These are phyloP conservation scores for Euproctis similis DNA, from an alignment of 2,888 invertebrate genomes.

Conservation along the genomic window DNA sequence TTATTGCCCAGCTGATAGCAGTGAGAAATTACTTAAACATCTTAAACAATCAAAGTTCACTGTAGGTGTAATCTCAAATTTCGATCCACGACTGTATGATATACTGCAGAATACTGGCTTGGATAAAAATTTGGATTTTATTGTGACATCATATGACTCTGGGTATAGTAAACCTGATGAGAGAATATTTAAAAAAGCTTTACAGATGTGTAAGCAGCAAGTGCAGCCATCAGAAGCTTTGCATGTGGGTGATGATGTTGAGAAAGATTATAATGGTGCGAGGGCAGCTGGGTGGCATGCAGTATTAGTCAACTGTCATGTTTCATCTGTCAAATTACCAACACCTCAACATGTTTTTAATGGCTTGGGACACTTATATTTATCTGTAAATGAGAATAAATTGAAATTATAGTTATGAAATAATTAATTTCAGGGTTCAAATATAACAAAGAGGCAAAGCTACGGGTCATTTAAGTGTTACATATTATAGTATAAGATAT, in stretches of 20 bases:
- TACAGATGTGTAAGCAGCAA: conserved; percentile 54
- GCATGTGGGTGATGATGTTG: conserved; percentile 88
- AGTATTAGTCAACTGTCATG: conserved; percentile 34
- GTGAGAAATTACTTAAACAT: conserved; percentile 77
- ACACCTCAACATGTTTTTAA: conserved; percentile 37
- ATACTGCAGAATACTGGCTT: conserved; percentile 81
- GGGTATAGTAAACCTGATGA: conserved; percentile 84
- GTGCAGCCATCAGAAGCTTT: conserved; percentile 79
- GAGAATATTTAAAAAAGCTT: conserved; percentile 81
- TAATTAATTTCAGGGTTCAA: background rate
- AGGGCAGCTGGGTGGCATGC: conserved; percentile 85
- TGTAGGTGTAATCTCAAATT: conserved; percentile 91
- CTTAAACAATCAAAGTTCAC: conserved; percentile 62
- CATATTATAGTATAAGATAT: too few species aligned
- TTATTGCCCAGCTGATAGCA: conserved; percentile 82
- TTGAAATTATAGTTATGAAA: conserved; percentile 20
- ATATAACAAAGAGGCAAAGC: too few species aligned
- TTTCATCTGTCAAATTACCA: conserved; percentile 23
- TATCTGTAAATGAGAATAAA: conserved; percentile 28
- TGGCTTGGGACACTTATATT: conserved; percentile 38
- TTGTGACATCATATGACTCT: conserved; percentile 85
- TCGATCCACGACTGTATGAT: conserved; percentile 85
- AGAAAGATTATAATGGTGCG: conserved; percentile 87
- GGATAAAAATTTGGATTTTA: conserved; percentile 84
- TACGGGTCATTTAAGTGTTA: too few species aligned